Evolutionary conservation across 1,140 invertebrate species (phyloP), one percentile per base, ranked within the genome.

Genomic region (Drosophila azteca): DNA sequence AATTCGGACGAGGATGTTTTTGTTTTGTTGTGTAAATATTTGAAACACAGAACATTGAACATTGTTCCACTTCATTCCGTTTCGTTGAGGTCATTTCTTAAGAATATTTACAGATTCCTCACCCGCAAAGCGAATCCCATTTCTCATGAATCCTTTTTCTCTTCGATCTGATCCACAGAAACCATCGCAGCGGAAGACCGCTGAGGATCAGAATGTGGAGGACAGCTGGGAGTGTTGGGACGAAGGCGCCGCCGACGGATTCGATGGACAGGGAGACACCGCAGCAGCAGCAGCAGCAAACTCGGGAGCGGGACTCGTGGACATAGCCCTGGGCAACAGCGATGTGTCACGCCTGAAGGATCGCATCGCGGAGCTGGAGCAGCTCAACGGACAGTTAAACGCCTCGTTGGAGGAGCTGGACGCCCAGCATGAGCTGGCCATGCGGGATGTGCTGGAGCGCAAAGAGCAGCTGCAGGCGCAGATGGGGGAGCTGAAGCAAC

Each of bases 381-480:
- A 91, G 71, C 89, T 88, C 54, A 92, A 79, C 77, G 92, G 70
- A 0, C 68, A 88, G 53, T 87, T 95, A 31, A 92, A 93, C 5
- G 77, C 68, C 6, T 95, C 93, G 66, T 92, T 96, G 29, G 95
- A 96, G 65, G 95, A 96, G 84, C 91, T 97, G 70, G 96, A 96
- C 82, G 92, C 87, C 45, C 95, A 96, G 87, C 95, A 96, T 82
- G 93, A 95, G 68, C 90, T 93, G 68, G 95, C 95, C 0, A 94
- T 96, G 91, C 94, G 95, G 53, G 93, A 93, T 81, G 75, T 95
- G 13, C 79, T 95, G 15, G 82, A 92, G 0, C 77, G 95, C n/a
- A 95, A 95, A 89, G 93, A 93, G 15, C 93, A 95, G 60, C 77
- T 94, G n/a, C 93, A 94, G 52, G 93, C 93, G n/a, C 95, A 95